Percentiles rank a stretch among this genome's conserved stretches.
Evolutionary conservation across 2,888 invertebrate genomes (phyloP).

Genomic region (Apotomis capreana): DNA sequence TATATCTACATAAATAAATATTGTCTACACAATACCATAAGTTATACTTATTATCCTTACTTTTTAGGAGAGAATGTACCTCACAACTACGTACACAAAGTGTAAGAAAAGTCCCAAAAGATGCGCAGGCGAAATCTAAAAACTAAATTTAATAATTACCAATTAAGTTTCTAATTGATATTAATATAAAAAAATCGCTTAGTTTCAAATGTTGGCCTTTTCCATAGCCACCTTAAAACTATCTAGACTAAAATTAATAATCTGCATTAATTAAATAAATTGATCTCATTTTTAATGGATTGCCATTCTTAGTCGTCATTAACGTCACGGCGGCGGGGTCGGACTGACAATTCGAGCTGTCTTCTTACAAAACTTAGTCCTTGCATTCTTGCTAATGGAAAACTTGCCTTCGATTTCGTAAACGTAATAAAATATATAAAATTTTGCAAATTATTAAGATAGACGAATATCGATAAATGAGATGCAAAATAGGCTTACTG

Average conservation of each 20-base stretch:
- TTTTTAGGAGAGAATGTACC: too few relatives aligned
- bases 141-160: too few relatives aligned
- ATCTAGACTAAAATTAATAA: not conserved
- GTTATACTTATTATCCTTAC: too few relatives aligned
- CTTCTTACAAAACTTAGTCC: constrained; percentile 44
- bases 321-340: constrained; percentile 47
- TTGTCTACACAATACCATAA: too few relatives aligned
- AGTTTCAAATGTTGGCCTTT: not conserved
- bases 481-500: too few relatives aligned
- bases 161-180: not conserved
- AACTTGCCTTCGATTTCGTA: constrained; percentile 33
- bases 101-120: too few relatives aligned
- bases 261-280: constrained; percentile 23
- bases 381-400: constrained; percentile 46
- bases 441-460: not conserved
- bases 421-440: constrained; percentile 15
- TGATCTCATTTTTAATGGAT: constrained; percentile 34
- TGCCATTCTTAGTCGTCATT: constrained; percentile 46
- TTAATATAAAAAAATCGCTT: not conserved
- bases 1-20: too few relatives aligned
- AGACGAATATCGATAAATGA: not conserved
- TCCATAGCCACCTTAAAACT: not conserved
- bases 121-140: too few relatives aligned
- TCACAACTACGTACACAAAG: too few relatives aligned
- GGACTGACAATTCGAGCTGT: constrained; percentile 36